phyloP scores from a whole-genome alignment of 2,797 vertebrate genomes.

The Ptychadena robeensis region DNA sequence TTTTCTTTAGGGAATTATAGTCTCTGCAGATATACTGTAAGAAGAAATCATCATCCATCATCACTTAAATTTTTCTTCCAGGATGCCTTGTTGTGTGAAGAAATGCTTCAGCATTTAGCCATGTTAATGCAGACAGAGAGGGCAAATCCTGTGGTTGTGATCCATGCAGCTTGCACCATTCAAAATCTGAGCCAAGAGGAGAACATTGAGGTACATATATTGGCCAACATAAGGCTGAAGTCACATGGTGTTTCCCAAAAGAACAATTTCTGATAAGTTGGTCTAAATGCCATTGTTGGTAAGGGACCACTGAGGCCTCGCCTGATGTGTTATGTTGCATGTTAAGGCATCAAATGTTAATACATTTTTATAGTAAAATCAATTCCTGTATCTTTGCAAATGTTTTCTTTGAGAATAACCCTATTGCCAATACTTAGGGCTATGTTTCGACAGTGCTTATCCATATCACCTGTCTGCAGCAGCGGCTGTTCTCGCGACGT shows the following conservation, averaged over 20 bases:
- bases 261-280: not conserved
- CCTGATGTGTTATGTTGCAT: too few species aligned
- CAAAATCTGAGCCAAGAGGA: constrained; percentile 69
- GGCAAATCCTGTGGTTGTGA: constrained; percentile 69
- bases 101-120: constrained; percentile 73
- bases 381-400: too few species aligned
- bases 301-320: too few species aligned
- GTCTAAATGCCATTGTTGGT: too few species aligned
- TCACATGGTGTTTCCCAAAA: not conserved
- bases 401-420: too few species aligned
- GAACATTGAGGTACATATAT: constrained; percentile 68
- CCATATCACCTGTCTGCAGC: too few species aligned
- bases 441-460: too few species aligned
- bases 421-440: too few species aligned
- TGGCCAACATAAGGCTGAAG: not conserved
- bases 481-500: too few species aligned
- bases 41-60: not conserved
- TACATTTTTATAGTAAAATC: too few species aligned
- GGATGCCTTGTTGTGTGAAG: constrained; percentile 72
- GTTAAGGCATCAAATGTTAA: too few species aligned
- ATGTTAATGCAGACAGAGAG: constrained; percentile 70
- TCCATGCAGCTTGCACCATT: constrained; percentile 74
- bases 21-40: not conserved
- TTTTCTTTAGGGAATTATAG: not conserved
- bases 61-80: constrained; percentile 54